Conservation (phyloP, 30 jellyfish, hydroid and myxozoan species). For the Nemopilema nomurai region DNA sequence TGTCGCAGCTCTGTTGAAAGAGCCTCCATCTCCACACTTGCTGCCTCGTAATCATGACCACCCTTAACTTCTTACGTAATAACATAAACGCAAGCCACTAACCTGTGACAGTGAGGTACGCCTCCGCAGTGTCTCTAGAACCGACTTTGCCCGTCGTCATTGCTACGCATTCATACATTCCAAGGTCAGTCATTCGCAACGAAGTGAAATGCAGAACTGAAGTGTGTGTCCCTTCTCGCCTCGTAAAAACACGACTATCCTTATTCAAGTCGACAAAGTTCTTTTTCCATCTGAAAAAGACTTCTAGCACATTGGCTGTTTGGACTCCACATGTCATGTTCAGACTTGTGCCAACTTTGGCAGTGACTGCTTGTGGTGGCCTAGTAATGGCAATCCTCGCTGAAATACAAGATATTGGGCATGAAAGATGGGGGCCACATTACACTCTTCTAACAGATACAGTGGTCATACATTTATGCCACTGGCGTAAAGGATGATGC, state of each 20-base stretch:
- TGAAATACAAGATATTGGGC: not conserved
- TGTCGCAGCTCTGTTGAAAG: no score
- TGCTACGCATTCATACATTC: conserved; percentile 66
- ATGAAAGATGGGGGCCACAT: no score
- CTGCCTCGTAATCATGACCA: not conserved
- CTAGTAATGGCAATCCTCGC: conserved; percentile 49
- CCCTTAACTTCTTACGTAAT: not conserved
- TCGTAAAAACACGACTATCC: conserved; percentile 35
- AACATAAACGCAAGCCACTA: not conserved
- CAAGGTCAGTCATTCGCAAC: conserved; percentile 59
- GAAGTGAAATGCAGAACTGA: conserved; percentile 45
- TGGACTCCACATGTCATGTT: conserved; percentile 72
- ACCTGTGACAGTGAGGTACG: conserved; percentile 67
- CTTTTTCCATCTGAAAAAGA: conserved; percentile 64
- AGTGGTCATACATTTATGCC: no score
- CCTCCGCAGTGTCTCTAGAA: conserved; percentile 61
- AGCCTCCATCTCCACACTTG: not conserved
- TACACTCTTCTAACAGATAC: no score
- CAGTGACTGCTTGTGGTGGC: conserved; percentile 60
- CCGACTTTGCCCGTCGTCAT: conserved; percentile 72
- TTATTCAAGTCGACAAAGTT: conserved; percentile 36
- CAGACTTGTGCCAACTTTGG: conserved; percentile 54
- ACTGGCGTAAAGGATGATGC: no score
- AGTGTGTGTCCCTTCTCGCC: conserved; percentile 42
- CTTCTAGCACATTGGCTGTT: conserved; percentile 66